Evolutionary conservation across 2,113 vertebrate genomes (phyloP), one percentile per base, ranked within the genome.

Genomic region (Aythya baeri): DNA sequence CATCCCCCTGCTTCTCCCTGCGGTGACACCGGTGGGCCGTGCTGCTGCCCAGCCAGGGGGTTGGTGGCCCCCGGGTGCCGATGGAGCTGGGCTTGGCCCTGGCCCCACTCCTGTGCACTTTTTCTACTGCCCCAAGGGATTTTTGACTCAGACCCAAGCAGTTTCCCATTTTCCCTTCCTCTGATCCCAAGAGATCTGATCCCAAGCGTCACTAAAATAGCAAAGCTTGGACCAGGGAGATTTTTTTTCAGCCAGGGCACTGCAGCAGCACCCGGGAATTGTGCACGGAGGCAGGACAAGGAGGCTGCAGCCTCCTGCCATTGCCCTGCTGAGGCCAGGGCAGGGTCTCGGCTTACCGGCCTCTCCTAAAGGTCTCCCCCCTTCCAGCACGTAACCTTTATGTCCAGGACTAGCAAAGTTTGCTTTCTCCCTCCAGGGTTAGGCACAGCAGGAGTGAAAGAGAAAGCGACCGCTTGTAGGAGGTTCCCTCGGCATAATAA

Each of bases 361-460:
- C 88, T 57, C 77, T 58, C 70, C 61, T 70, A n/a, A 92, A 94
- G 94, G 55, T 76, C 83, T 76, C 38, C 91, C 86, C 91, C 83
- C 59, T 92, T 91, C 91, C 21, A 44, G 83, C 83, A 73, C 88
- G 81, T 86, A 87, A 96, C 94, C 91, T 97, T 94, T 93, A 54
- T 94, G 91, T 89, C 77, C 91, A 72, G 73, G 88, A 62, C 86
- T 10, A 6, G 93, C 87, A 75, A 88, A 96, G 91, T 97, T 97
- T 94, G 94, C 92, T 92, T 95, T 96, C 85, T 95, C 96, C 95
- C 95, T 96, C 90, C 94, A n/a, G 96, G 94, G 93, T 85, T 75
- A 31, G 83, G n/a, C 96, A 22, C 96, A 96, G 96, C 94, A 11
- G 96, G 97, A 86, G 87, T 2, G 7, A 9, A 32, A 80, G 94